A percentile compares a stretch with the other conserved stretches of the same genome.
phyloP scores from a whole-genome alignment of 2,797 vertebrate species.

The Myotis daubentonii region DNA sequence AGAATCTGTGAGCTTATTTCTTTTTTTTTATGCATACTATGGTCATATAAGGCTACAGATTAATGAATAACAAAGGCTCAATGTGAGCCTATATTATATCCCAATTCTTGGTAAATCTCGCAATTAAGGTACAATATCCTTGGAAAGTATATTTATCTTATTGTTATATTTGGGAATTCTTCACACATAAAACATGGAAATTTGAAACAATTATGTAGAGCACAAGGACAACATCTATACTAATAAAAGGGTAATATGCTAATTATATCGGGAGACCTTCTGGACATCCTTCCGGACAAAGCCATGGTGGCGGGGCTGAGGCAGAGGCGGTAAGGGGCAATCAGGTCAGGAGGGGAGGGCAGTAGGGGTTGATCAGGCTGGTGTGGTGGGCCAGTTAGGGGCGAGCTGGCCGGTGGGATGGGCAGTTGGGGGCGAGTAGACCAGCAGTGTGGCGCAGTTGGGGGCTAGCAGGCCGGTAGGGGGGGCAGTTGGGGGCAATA shows the following conservation, averaged over 20 bases:
- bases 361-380: too few relatives aligned
- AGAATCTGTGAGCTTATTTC: conserved; percentile 17
- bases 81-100: not conserved
- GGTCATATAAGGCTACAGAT: not conserved
- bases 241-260: too few relatives aligned
- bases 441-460: too few relatives aligned
- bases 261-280: too few relatives aligned
- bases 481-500: too few relatives aligned
- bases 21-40: not conserved
- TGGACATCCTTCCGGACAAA: too few relatives aligned
- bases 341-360: too few relatives aligned
- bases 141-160: not conserved
- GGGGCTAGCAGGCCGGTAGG: too few relatives aligned
- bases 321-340: too few relatives aligned
- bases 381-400: too few relatives aligned
- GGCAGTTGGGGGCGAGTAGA: too few relatives aligned
- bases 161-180: not conserved
- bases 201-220: not conserved
- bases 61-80: not conserved
- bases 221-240: not conserved
- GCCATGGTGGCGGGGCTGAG: too few relatives aligned
- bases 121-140: not conserved
- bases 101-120: not conserved
- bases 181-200: not conserved
- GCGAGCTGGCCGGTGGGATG: rapidly evolving